These are phyloP conservation scores for Crocodylus rhombifer DNA, from an alignment of 2,797 vertebrate genomes.

Conservation along the genomic window DNA sequence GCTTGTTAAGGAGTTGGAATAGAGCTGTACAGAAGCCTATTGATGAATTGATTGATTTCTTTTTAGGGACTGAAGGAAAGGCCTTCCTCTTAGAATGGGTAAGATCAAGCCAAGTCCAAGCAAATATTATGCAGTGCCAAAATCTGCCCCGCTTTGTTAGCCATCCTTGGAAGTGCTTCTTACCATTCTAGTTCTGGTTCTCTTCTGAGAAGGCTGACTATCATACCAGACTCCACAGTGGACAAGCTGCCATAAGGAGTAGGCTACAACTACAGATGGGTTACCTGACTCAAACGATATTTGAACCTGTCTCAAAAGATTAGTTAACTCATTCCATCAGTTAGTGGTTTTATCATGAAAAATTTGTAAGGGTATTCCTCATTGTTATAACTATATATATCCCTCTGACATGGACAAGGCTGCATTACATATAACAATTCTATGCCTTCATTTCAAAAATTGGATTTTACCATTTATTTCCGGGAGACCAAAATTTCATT, in stretches of 20 bases:
- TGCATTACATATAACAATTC: neutral
- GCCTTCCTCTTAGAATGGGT: neutral
- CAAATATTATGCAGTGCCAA: neutral
- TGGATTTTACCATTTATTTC: conserved; percentile 27
- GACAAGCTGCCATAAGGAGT: neutral
- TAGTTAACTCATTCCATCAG: too few relatives aligned
- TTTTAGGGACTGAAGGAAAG: neutral
- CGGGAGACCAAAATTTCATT: neutral
- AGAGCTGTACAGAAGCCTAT: neutral
- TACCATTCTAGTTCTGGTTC: neutral
- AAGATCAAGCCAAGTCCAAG: neutral
- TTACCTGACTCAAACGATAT: neutral
- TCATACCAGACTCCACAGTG: neutral
- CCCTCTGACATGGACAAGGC: neutral
- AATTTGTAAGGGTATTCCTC: neutral
- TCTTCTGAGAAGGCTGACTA: neutral
- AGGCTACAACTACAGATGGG: neutral
- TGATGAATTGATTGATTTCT: neutral
- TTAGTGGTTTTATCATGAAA: too few relatives aligned
- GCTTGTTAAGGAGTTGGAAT: neutral
- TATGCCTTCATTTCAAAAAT: neutral
- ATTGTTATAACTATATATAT: neutral
- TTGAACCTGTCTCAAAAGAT: neutral
- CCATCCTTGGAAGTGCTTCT: neutral
- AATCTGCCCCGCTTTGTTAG: neutral